These are phyloP conservation scores for Pyrocephalus nanus DNA, from an alignment of 2,797 vertebrate genomes.

Conservation along the genomic window DNA sequence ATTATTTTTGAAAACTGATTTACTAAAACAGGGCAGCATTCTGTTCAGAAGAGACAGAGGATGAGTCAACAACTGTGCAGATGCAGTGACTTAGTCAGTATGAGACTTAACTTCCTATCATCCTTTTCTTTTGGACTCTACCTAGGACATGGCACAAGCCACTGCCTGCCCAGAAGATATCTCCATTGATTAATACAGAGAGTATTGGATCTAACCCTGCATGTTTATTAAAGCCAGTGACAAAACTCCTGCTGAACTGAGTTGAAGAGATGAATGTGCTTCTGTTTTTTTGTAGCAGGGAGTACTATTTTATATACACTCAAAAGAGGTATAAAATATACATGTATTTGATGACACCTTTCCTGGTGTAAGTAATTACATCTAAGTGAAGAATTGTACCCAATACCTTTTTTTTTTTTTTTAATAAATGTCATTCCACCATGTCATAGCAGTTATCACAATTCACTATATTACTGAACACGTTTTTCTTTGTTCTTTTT, in stretches of 20 bases:
- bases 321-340: neutral
- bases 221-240: neutral
- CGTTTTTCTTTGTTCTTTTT: neutral
- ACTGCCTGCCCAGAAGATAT: neutral
- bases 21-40: neutral
- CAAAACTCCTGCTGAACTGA: neutral
- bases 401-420: neutral
- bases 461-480: neutral
- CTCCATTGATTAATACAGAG: neutral
- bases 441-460: neutral
- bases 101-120: rapidly evolving
- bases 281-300: neutral
- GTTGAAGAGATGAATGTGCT: rapidly evolving
- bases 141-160: neutral
- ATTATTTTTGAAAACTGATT: neutral
- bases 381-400: neutral
- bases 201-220: neutral
- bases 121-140: neutral
- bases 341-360: neutral
- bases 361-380: neutral
- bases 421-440: neutral
- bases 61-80: rapidly evolving
- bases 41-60: neutral
- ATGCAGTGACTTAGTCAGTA: neutral
- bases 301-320: neutral